A percentile compares a stretch with the other conserved stretches of the same genome.
phyloP scores from a whole-genome alignment of 2,113 vertebrate species.

The Oncorhynchus kisutch region DNA sequence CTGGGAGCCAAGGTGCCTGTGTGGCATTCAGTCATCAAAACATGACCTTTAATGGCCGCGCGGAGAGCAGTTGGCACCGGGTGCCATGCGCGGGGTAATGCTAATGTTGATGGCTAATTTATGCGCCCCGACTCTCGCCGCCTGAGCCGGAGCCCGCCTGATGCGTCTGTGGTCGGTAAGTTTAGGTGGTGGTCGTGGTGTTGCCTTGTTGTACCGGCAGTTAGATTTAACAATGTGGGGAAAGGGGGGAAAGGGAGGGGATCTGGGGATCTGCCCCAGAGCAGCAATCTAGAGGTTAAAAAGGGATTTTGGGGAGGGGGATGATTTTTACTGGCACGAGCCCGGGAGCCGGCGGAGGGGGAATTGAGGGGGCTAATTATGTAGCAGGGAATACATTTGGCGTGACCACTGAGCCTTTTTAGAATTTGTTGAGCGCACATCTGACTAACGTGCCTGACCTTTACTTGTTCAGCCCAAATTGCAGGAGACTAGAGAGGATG shows the following conservation, averaged over 20 bases:
- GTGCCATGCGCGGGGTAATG: slow-evolving; percentile 86
- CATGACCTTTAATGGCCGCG: slow-evolving; percentile 99
- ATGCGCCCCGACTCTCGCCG: slow-evolving; percentile 69
- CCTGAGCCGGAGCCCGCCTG: slow-evolving; percentile 28
- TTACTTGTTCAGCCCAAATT: slow-evolving; percentile 66
- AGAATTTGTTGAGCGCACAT: slow-evolving; percentile 70
- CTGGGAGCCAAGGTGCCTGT: slow-evolving; percentile 98
- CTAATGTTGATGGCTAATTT: slow-evolving; percentile 98
- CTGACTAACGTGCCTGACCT: slow-evolving; percentile 71
- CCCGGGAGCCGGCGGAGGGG: slow-evolving; percentile 53
- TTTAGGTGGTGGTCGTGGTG: slow-evolving; percentile 42
- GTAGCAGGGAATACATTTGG: slow-evolving; percentile 72
- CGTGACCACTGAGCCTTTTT: slow-evolving; percentile 71
- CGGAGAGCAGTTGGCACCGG: slow-evolving; percentile 97
- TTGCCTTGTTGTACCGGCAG: slow-evolving; percentile 15
- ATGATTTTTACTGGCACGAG: slow-evolving; percentile 44
- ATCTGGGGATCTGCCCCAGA: slow-evolving; percentile 31
- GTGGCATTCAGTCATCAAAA: slow-evolving; percentile 99
- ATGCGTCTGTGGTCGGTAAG: slow-evolving; percentile 66
- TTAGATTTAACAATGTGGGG: no score
- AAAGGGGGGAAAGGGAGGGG: slow-evolving; percentile 23
- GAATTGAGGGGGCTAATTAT: slow-evolving; percentile 75
- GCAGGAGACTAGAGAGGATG: slow-evolving; percentile 63
- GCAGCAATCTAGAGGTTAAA: slow-evolving; percentile 66
- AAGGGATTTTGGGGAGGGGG: slow-evolving; percentile 67